Base-by-base conservation (phyloP, 2,888 invertebrate species). In the Caenorhabditis auriculariae region DNA sequence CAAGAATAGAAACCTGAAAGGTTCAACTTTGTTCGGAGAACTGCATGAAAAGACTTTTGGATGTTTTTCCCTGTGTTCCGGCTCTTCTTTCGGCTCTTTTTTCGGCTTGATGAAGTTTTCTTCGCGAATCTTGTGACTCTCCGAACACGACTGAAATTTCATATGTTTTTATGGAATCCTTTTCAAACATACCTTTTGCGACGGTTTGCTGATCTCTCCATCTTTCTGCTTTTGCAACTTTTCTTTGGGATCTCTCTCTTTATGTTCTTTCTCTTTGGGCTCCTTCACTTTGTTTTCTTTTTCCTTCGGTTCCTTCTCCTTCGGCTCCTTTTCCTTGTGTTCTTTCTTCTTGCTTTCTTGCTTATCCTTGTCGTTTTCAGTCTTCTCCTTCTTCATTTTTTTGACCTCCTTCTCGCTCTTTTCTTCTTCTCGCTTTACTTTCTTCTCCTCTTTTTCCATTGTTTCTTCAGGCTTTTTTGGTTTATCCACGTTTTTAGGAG, bases 1-100 rank as follows among this genome's bases (percentile, higher is more conserved):
- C n/a, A n/a, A n/a, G n/a, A n/a, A n/a, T n/a, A n/a, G n/a, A n/a
- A n/a, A n/a, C n/a, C n/a, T n/a, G n/a, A n/a, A n/a, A n/a, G n/a
- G n/a, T n/a, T n/a, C n/a, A n/a, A n/a, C n/a, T n/a, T n/a, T n/a
- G n/a, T n/a, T n/a, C n/a, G n/a, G n/a, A n/a, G n/a, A n/a, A n/a
- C n/a, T n/a, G n/a, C n/a, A n/a, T n/a, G n/a, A n/a, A n/a, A n/a
- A n/a, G n/a, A n/a, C n/a, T n/a, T n/a, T n/a, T n/a, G n/a, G n/a
- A n/a, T n/a, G n/a, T n/a, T 49, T 26, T 12, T 55, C 17, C 26
- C 37, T 47, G 21, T 42, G 44, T 43, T 60, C 46, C 42, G 50
- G 50, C 41, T 48, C 26, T 29, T 41, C 48, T 47, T 56, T 44
- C 17, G 27, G 35, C 29, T 47, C 48, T 24, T 52, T 42, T 43